Percentiles rank a stretch among this genome's conserved stretches.
Evolutionary conservation across 2,888 invertebrate genomes (phyloP).

Genomic region (Tenthredo scrophulariae): DNA sequence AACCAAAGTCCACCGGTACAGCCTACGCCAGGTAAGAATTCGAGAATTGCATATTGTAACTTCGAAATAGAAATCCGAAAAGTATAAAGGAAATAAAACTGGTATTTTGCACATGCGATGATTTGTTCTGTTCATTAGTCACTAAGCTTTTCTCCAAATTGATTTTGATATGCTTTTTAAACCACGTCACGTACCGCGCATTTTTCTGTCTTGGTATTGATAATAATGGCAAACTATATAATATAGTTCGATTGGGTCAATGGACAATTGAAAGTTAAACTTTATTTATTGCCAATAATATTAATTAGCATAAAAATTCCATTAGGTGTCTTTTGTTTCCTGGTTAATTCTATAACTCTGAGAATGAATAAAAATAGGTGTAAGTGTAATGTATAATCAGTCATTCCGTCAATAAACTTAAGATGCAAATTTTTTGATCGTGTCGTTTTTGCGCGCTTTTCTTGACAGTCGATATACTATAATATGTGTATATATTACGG

Average conservation of each 20-base stretch:
- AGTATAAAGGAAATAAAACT: no score
- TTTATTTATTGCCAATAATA: not conserved
- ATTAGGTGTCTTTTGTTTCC: not conserved
- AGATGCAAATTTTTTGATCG: not conserved
- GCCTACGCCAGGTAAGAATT: slow-evolving; percentile 81
- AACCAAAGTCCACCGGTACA: slow-evolving; percentile 78
- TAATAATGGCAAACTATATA: not conserved
- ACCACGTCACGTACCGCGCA: not conserved
- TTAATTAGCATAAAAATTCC: not conserved
- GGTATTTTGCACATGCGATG: not conserved
- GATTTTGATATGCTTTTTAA: not conserved
- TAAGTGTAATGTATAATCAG: not conserved
- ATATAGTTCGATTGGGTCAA: not conserved
- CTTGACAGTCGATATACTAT: not conserved
- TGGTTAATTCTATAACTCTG: not conserved
- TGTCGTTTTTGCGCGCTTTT: not conserved
- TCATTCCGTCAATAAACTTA: not conserved
- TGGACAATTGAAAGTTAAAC: not conserved
- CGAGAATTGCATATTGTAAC: not conserved
- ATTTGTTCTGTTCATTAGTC: not conserved
- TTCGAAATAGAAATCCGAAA: not conserved
- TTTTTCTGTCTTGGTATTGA: not conserved
- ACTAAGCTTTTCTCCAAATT: not conserved
- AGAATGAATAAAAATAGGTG: not conserved
- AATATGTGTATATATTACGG: no score